These are phyloP conservation scores for Agrochola lota DNA, from an alignment of 2,888 invertebrate genomes.

Conservation along the genomic window DNA sequence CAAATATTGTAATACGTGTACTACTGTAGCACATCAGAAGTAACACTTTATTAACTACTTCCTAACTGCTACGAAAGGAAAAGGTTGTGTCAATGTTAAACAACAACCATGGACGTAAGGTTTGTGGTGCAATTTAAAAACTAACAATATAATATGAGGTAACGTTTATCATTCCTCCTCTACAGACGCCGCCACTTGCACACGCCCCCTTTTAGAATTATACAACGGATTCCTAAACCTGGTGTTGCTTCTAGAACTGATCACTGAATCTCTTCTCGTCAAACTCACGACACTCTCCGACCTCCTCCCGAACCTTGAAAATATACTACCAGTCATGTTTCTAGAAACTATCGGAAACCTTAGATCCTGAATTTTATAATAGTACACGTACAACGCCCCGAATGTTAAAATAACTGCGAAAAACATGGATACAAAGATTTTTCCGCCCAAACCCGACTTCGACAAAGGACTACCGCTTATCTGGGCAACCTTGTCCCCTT, in stretches of 20 bases:
- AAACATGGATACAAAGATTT: constrained; percentile 82
- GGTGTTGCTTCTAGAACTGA: constrained; percentile 75
- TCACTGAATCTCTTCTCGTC: constrained; percentile 82
- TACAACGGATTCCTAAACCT: constrained; percentile 87
- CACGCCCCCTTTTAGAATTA: constrained; percentile 83
- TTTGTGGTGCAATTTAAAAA: background rate
- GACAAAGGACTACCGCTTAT: constrained; percentile 82
- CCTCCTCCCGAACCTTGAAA: constrained; percentile 81
- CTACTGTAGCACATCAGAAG: background rate
- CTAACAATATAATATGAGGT: background rate
- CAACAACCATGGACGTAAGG: too few relatives aligned
- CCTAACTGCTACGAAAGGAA: background rate
- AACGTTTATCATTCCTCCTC: constrained; percentile 63
- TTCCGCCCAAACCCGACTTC: constrained; percentile 77
- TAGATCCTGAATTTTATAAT: constrained; percentile 77
- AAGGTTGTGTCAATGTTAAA: background rate
- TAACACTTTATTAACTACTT: background rate
- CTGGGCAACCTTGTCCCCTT: constrained; percentile 70
- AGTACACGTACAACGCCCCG: constrained; percentile 79
- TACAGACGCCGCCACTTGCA: constrained; percentile 75
- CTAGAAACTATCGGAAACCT: constrained; percentile 69
- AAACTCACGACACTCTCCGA: constrained; percentile 85
- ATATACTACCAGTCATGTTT: constrained; percentile 65
- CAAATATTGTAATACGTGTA: background rate
- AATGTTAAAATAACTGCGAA: constrained; percentile 78